Percentiles rank a stretch among this genome's conserved stretches.
phyloP scores from a whole-genome alignment of 2,888 invertebrate genomes.

The Platerodrilus igneus region DNA sequence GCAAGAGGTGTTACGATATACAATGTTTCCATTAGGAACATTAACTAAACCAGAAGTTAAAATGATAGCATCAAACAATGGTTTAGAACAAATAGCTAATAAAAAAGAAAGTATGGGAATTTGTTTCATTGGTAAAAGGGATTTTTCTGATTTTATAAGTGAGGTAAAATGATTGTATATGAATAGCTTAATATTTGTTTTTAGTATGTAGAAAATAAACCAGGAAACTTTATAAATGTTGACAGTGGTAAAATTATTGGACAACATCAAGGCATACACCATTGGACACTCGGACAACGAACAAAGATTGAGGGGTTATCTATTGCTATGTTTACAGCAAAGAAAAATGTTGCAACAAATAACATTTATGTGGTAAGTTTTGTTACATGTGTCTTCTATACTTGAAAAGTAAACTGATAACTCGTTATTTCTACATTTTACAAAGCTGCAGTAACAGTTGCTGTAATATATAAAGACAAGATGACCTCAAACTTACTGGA shows the following conservation, averaged over 20 bases:
- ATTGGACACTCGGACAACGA: conserved; percentile 91
- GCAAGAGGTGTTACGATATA: conserved; percentile 68
- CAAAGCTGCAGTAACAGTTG: neutral
- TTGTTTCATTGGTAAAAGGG: conserved; percentile 90
- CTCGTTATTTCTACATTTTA: conserved; percentile 13
- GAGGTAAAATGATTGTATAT: conserved; percentile 56
- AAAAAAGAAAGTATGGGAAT: conserved; percentile 92
- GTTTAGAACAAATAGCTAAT: conserved; percentile 60
- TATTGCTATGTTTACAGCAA: conserved; percentile 69
- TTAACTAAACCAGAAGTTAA: conserved; percentile 74
- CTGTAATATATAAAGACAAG: too few species aligned
- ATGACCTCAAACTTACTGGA: too few species aligned
- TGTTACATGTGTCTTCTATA: neutral
- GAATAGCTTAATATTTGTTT: conserved; percentile 28
- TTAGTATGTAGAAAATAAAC: conserved; percentile 75
- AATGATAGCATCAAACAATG: conserved; percentile 66
- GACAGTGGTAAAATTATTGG: conserved; percentile 74
- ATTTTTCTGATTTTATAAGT: conserved; percentile 83
- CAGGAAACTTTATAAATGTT: conserved; percentile 77
- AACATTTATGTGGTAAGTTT: conserved; percentile 70
- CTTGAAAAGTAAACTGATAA: conserved; percentile 1
- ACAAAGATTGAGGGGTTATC: conserved; percentile 60
- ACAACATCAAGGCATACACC: conserved; percentile 80
- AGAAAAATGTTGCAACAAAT: conserved; percentile 65
- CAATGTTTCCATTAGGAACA: conserved; percentile 88